Conservation (phyloP, 2,888 invertebrate genomes). For the Oscheius sp. region DNA sequence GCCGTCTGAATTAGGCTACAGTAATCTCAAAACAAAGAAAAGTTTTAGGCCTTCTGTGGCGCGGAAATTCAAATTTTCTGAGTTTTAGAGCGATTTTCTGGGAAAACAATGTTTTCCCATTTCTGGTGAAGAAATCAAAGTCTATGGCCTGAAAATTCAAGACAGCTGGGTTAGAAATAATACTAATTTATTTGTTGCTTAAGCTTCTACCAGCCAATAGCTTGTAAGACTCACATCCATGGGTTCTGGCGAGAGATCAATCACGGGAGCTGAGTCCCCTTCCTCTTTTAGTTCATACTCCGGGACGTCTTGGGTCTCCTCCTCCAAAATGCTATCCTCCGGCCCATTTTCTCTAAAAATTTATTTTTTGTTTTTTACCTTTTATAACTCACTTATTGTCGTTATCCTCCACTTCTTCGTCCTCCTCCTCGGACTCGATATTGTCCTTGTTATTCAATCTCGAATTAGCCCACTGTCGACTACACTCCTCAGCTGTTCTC, state of each 20-base stretch:
- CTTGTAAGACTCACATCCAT: slow-evolving; percentile 3
- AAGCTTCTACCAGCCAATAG: neutral
- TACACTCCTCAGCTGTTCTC: slow-evolving; percentile 32
- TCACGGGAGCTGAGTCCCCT: neutral
- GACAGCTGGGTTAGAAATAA: too few relatives aligned
- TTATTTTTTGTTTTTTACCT: neutral
- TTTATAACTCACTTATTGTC: neutral
- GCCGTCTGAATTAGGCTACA: too few relatives aligned
- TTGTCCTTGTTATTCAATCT: neutral
- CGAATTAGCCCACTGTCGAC: slow-evolving; percentile 17
- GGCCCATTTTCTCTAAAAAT: slow-evolving; percentile 5
- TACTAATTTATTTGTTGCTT: too few relatives aligned
- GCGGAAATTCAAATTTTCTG: too few relatives aligned
- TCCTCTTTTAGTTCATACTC: neutral
- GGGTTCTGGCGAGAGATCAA: neutral
- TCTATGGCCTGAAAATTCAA: too few relatives aligned
- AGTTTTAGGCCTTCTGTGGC: too few relatives aligned
- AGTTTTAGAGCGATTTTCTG: too few relatives aligned
- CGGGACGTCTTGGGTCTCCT: slow-evolving; percentile 25
- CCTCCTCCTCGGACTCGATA: slow-evolving; percentile 9
- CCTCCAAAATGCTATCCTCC: slow-evolving; percentile 8
- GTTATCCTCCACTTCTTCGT: slow-evolving; percentile 8
- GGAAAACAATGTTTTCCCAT: too few relatives aligned
- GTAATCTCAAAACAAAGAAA: too few relatives aligned
- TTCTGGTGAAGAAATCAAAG: too few relatives aligned